A percentile compares a stretch with the other conserved stretches of the same genome.
Evolutionary conservation across 2,113 vertebrate species (phyloP).

Genomic region (Cyprinodon brontotheroides): DNA sequence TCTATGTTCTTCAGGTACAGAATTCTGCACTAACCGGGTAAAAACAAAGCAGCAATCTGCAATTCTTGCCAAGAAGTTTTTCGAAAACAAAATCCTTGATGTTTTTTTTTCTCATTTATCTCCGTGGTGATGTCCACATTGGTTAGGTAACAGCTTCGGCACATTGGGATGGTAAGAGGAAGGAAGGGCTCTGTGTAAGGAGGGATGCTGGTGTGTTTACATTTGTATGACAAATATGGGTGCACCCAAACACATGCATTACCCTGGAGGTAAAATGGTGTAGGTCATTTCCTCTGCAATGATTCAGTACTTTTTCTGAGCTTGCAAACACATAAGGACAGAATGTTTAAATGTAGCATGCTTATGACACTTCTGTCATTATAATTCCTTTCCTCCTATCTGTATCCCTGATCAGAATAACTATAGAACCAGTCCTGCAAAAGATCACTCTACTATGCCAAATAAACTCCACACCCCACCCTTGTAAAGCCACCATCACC

Average conservation of each 20-base stretch:
- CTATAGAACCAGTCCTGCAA: constrained; percentile 15
- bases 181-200: constrained; percentile 25
- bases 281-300: constrained; percentile 3
- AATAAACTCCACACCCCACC: neutral
- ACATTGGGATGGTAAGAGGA: constrained; percentile 25
- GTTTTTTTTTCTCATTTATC: constrained; percentile 16
- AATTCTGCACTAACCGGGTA: neutral
- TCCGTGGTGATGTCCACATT: constrained; percentile 28
- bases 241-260: constrained; percentile 11
- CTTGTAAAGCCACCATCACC: constrained; percentile 21
- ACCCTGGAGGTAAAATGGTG: neutral
- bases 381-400: neutral
- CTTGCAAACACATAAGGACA: neutral
- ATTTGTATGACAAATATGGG: constrained; percentile 28
- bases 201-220: constrained; percentile 49
- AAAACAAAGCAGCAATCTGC: neutral
- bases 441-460: constrained; percentile 17
- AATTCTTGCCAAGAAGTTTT: neutral
- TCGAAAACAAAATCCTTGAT: constrained; percentile 7
- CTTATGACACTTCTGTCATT: neutral
- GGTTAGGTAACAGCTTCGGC: constrained; percentile 61
- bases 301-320: constrained; percentile 1
- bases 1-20: neutral
- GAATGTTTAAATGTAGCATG: neutral
- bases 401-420: neutral